phyloP scores from a whole-genome alignment of 2,797 vertebrate species.

The Buphagus erythrorhynchus region DNA sequence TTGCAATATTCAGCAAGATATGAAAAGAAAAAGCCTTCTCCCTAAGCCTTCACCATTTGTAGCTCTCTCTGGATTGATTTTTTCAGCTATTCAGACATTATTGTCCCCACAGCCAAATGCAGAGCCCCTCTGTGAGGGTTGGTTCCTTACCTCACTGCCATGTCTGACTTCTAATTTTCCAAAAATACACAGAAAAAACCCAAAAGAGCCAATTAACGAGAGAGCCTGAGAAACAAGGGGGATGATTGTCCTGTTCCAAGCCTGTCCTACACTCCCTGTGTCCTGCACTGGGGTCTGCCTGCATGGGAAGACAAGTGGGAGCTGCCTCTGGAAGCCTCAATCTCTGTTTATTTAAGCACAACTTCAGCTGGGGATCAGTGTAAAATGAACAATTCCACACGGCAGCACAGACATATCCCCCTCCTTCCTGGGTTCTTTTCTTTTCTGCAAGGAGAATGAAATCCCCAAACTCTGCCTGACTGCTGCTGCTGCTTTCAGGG shows the following conservation, averaged over 20 bases:
- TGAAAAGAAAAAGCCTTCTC: background rate
- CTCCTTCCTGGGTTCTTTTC: background rate
- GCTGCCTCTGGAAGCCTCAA: background rate
- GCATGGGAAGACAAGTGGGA: fast-evolving
- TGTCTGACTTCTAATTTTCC: background rate
- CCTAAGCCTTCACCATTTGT: background rate
- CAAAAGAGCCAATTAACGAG: background rate
- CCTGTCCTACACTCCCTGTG: background rate
- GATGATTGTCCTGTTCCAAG: background rate
- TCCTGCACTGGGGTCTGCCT: background rate
- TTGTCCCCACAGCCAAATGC: background rate
- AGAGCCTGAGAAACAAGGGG: background rate
- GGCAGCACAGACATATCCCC: background rate
- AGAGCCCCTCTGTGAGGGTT: background rate
- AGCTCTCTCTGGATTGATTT: background rate
- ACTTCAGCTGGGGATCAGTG: background rate
- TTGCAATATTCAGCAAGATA: background rate
- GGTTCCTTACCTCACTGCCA: background rate
- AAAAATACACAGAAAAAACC: background rate
- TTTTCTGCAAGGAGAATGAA: background rate
- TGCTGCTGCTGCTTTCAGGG: background rate
- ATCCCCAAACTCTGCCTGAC: background rate
- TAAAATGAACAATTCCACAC: background rate
- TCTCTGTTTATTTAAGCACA: background rate
- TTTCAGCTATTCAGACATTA: background rate